phyloP scores from a whole-genome alignment of 1,140 invertebrate genomes.

The Plutomurus gul region DNA sequence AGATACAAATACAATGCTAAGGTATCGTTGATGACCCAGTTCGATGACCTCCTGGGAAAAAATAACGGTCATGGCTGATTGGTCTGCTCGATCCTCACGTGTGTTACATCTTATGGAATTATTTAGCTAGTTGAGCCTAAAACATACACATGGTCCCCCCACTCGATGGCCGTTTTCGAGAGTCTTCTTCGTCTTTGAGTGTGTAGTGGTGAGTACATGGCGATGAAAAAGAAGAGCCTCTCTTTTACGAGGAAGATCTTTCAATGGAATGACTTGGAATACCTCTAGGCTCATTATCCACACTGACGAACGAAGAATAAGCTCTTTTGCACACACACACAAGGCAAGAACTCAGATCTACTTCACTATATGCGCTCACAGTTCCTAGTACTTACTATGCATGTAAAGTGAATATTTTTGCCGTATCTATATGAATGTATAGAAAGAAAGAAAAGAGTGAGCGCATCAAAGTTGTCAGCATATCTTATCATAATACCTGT shows the following conservation, averaged over 20 bases:
- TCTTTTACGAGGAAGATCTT: background rate
- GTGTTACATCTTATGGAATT: conserved; percentile 16
- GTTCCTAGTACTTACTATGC: no score
- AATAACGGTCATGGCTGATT: conserved; percentile 48
- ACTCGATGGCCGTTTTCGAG: background rate
- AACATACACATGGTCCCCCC: background rate
- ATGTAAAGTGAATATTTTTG: no score
- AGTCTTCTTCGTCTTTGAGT: background rate
- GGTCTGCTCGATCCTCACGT: conserved; percentile 37
- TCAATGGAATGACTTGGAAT: conserved; percentile 23
- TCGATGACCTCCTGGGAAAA: conserved; percentile 54
- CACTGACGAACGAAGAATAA: no score
- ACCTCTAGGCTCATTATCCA: conserved; percentile 11
- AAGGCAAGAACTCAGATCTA: background rate
- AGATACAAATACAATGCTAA: background rate
- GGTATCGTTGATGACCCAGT: conserved; percentile 45
- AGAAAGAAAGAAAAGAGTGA: no score
- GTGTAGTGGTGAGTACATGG: background rate
- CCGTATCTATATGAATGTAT: no score
- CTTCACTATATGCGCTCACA: background rate
- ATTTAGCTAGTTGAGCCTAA: background rate
- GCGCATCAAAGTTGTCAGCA: no score
- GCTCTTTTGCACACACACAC: background rate
- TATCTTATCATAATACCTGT: no score
- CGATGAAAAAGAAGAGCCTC: background rate